Base-by-base conservation (phyloP, 2,888 invertebrate genomes). In the Ommatoiulus sabulosus region DNA sequence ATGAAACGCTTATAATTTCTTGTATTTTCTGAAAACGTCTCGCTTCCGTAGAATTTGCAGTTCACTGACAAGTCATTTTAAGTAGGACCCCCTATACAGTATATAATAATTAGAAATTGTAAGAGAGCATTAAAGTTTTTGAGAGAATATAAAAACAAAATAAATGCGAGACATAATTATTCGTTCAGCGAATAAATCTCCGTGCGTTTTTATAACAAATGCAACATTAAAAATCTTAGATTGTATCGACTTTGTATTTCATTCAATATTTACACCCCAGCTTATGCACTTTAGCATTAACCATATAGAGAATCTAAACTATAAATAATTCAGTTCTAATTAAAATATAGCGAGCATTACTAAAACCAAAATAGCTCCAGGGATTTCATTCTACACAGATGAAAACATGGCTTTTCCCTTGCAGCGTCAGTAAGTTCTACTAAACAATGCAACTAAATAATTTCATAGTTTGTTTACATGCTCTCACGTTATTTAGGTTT, bases 281-380 rank as follows among this genome's bases (percentile, higher is more conserved):
- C 72, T 72, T 6, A 7, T 24, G 24, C 24, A n/a, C 20, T 72
- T 72, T 72, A 24, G 72, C 72, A 72, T 24, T 24, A 7, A 72
- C 72, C 17, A 72, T 72, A n/a, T n/a, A 72, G 72, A 20, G 20
- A 72, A n/a, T 63, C 72, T 57, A 20, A 72, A 72, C 5, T 24
- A 72, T 72, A 72, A 72, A 72, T 72, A 72, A 72, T 72, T 72
- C 24, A 72, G 72, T 72, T 72, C 72, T 72, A 72, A 72, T 72
- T 72, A 72, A 72, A 72, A 72, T 72, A 24, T 72, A 72, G 72
- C 20, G 72, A 72, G 24, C 72, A 72, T 72, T 72, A 72, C 24
- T n/a, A 24, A 20, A 7, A 24, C 72, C 72, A 72, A 72, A 72
- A 72, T 72, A 24, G 72, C 72, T 72, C 72, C 20, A 24, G 72